phyloP scores from a whole-genome alignment of 2,113 vertebrate genomes.

The Chaenogobius annularis region DNA sequence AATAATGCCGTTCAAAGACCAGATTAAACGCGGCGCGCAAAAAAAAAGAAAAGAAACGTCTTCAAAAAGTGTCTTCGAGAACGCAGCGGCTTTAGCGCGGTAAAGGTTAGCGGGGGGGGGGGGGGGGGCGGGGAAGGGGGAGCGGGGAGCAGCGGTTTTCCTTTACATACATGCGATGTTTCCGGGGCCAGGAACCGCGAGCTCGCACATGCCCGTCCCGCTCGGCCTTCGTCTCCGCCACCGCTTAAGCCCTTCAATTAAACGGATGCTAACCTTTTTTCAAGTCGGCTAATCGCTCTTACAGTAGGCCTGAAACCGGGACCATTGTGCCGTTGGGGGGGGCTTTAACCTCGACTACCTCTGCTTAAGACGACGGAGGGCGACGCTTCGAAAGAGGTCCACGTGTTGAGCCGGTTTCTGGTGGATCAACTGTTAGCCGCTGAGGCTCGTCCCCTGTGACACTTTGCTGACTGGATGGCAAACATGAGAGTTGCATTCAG shows the following conservation, averaged over 20 bases:
- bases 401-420: too few relatives aligned
- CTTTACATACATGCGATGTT: too few relatives aligned
- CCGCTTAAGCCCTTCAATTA: slow-evolving; percentile 84
- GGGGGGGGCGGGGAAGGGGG: slow-evolving; percentile 32
- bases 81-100: slow-evolving; percentile 75
- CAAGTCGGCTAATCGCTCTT: slow-evolving; percentile 83
- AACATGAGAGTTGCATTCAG: too few relatives aligned
- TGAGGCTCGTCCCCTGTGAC: too few relatives aligned
- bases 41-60: too few relatives aligned
- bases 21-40: slow-evolving; percentile 80
- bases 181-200: slow-evolving; percentile 75
- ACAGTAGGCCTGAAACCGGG: slow-evolving; percentile 74
- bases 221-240: slow-evolving; percentile 71
- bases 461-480: too few relatives aligned
- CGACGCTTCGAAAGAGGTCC: too few relatives aligned
- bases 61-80: slow-evolving; percentile 80
- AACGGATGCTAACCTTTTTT: slow-evolving; percentile 82
- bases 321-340: slow-evolving; percentile 64
- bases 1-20: slow-evolving; percentile 77
- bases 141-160: too few relatives aligned
- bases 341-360: slow-evolving; percentile 41
- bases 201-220: slow-evolving; percentile 80
- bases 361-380: slow-evolving; percentile 60
- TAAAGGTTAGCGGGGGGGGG: slow-evolving; percentile 53
- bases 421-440: too few relatives aligned